phyloP scores from a whole-genome alignment of 2,888 invertebrate species.

The Schizotus pectinicornis region DNA sequence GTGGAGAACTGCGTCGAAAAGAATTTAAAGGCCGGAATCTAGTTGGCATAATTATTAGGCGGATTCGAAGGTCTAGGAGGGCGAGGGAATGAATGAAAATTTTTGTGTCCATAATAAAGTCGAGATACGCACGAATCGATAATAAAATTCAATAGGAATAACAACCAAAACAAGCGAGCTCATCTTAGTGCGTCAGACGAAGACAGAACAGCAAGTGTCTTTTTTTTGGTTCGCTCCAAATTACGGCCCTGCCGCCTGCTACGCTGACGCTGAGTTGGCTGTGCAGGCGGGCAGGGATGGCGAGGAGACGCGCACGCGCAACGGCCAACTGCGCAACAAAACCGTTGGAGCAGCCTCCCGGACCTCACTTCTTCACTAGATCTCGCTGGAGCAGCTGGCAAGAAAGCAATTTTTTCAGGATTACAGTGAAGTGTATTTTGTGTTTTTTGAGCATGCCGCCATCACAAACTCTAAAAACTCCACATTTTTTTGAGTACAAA shows the following conservation, averaged over 20 bases:
- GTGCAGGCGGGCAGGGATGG: conserved; percentile 17
- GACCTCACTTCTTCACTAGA: conserved; percentile 33
- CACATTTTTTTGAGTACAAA: too few species aligned
- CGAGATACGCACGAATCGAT: too few species aligned
- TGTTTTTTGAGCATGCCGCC: conserved; percentile 35
- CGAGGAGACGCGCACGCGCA: conserved; percentile 24
- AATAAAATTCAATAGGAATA: too few species aligned
- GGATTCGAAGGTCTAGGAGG: too few species aligned
- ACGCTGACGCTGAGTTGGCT: conserved; percentile 30
- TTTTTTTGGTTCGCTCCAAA: not conserved
- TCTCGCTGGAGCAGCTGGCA: conserved; percentile 27
- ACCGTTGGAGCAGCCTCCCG: conserved; percentile 11
- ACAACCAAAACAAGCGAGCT: too few species aligned
- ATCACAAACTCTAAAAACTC: not conserved
- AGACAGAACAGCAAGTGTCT: too few species aligned
- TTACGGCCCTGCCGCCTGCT: conserved; percentile 13
- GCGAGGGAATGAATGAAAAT: too few species aligned
- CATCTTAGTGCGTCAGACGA: too few species aligned
- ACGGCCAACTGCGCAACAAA: conserved; percentile 30
- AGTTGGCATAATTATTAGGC: too few species aligned
- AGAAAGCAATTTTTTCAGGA: conserved; percentile 32
- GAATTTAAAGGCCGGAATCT: too few species aligned
- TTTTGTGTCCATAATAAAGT: too few species aligned
- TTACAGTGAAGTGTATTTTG: conserved; percentile 43
- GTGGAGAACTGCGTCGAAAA: too few species aligned